Evolutionary conservation across 1,140 invertebrate genomes (phyloP), one percentile per base, ranked within the genome.

Genomic region (Manduca sexta): DNA sequence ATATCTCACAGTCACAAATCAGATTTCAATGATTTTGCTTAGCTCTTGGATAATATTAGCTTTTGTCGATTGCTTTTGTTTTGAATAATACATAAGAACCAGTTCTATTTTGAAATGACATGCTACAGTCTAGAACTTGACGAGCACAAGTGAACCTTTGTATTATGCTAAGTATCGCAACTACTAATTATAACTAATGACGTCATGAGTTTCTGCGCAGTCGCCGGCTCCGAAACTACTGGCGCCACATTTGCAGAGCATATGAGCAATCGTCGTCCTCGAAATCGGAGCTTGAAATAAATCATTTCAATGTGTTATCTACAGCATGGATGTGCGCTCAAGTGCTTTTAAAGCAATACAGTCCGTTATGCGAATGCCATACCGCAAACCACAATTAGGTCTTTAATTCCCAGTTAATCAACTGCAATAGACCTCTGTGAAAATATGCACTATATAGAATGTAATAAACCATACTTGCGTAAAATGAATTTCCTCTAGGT

Each of bases 231-330:
- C 60, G 49, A 42, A 48, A 60, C 49, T 58, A 57, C 62, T 59
- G 72, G 69, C 71, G 75, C 74, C 76, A 70, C 70, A 81, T 74
- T 78, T 78, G 79, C 69, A 54, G 58, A 52, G 55, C 79, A 83
- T 65, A 74, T 80, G 79, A 80, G 71, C 68, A 46, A 52, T 63
- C 42, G 54, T 45, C 56, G 52, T 49, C 42, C 51, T 26, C 44
- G 21, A 53, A 56, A 56, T 56, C 53, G 39, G 31, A 39, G 54
- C 44, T 55, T 51, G 26, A 60, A 60, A 69, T 69, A 69, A 69
- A 69, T 69, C 66, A 65, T 51, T 60, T 37, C 51, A 39, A 52
- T 61, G 52, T 58, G 58, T 69, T 73, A 73, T 69, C 65, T 60
- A 34, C 8, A 30, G 31, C 54, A 46, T 54, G 29, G 41, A 56